Base-by-base conservation (phyloP, 2,113 vertebrate species). In the Aix galericulata region DNA sequence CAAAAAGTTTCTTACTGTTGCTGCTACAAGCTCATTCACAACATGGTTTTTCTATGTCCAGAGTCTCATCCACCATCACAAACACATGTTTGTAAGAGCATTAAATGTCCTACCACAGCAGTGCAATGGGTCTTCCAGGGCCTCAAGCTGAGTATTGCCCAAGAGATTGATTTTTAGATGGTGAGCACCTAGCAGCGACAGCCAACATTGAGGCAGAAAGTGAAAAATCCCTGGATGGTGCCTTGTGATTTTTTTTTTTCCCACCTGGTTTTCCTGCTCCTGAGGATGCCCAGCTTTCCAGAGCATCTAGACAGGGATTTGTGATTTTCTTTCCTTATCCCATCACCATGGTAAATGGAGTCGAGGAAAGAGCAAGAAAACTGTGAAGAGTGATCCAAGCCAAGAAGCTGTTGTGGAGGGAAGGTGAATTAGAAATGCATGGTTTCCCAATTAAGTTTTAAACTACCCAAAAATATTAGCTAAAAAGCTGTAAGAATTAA, bases 71-170 rank as follows among this genome's bases (percentile, higher is more conserved):
- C 53, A 8, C 13, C 26, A 4, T 32, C 42, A 21, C 42, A 85
- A n/a, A 7, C 32, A 31, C 1, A 10, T 0, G 0, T 46, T 74
- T 83, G 3, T 52, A 31, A 17, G 29, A 82, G 32, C 31, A 13
- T 23, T n/a, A 9, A 38, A 25, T 0, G 1, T 56, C 78, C 68
- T 83, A 26, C 67, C 77, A 55, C 53, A 68, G 58, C 63, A 46
- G 53, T 42, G 64, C 1, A 0, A 34, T 36, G n/a, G 40, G 9
- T 50, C n/a, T 89, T 82, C n/a, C 42, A 55, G 40, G 27, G 11
- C 55, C 46, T 71, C 68, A 20, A 40, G 15, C 17, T 17, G 56
- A 52, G 42, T 80, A 1, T 16, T 32, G 68, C 52, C 50, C 60
- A 55, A 27, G 40, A 89, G 36, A 82, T 50, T n/a, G 11, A 26